Percentiles rank a stretch among this genome's conserved stretches.
Evolutionary conservation across 2,113 vertebrate genomes (phyloP).

Genomic region (Suncus etruscus): DNA sequence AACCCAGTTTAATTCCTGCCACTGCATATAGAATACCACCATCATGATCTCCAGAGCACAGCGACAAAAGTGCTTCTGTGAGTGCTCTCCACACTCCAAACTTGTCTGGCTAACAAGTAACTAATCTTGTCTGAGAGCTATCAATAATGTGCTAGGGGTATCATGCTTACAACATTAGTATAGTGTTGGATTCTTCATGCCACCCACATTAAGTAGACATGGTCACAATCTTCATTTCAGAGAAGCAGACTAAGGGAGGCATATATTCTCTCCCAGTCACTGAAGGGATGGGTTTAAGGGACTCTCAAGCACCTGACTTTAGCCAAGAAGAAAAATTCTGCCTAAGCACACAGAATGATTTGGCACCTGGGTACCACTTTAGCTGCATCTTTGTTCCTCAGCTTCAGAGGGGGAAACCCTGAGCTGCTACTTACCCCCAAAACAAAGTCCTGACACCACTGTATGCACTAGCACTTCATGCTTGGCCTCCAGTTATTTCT

Average conservation of each 20-base stretch:
- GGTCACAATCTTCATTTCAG: not conserved
- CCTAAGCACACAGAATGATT: not conserved
- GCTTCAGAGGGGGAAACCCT: fast-evolving
- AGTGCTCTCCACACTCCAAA: too few relatives aligned
- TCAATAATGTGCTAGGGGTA: not conserved
- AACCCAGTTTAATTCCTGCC: too few relatives aligned
- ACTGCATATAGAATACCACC: too few relatives aligned
- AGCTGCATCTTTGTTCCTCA: not conserved
- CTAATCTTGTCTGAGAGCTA: not conserved
- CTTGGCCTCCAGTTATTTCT: not conserved
- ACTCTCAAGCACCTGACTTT: not conserved
- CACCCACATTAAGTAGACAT: not conserved
- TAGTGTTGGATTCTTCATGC: not conserved
- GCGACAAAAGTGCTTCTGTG: too few relatives aligned
- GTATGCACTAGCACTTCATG: not conserved
- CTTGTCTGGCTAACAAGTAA: not conserved
- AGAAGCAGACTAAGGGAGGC: not conserved
- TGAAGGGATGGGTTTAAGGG: not conserved
- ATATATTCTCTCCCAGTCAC: not conserved
- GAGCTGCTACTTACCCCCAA: not conserved
- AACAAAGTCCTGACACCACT: not conserved
- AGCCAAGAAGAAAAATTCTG: not conserved
- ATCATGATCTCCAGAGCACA: too few relatives aligned
- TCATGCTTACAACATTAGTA: not conserved
- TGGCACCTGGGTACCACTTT: not conserved